phyloP scores from a whole-genome alignment of 2,888 invertebrate species.

The Oscheius sp. region DNA sequence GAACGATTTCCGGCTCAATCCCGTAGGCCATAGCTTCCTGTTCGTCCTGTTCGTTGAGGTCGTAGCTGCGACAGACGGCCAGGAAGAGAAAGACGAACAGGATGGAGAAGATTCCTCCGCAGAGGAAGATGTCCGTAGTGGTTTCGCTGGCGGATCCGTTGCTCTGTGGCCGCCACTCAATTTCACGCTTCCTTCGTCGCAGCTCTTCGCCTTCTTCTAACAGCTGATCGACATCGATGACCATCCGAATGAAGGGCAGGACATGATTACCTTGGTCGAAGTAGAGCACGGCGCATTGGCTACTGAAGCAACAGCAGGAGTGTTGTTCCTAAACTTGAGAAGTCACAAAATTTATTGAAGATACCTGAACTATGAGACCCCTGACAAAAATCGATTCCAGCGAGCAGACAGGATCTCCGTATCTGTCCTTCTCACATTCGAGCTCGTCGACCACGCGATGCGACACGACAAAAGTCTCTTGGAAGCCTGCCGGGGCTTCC shows the following conservation, averaged over 20 bases:
- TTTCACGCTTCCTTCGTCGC: neutral
- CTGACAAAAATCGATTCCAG: conserved; percentile 10
- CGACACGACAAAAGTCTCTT: conserved; percentile 10
- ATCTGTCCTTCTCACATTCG: conserved; percentile 12
- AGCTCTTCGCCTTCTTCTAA: neutral
- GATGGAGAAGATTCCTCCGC: neutral
- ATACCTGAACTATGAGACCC: conserved; percentile 6
- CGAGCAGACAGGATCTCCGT: conserved; percentile 16
- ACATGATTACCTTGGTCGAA: conserved; percentile 6
- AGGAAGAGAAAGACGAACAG: conserved; percentile 5
- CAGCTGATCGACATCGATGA: conserved; percentile 25
- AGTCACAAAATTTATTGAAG: neutral
- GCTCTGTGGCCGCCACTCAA: neutral
- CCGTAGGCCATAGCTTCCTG: conserved; percentile 9
- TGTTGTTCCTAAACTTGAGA: conserved; percentile 5
- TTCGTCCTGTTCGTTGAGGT: neutral
- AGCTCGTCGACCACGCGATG: conserved; percentile 3
- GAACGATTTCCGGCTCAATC: neutral
- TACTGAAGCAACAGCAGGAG: conserved; percentile 19
- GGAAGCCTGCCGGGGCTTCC: conserved; percentile 2
- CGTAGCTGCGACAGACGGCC: neutral
- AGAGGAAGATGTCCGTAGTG: no score
- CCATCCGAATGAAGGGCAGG: conserved; percentile 14
- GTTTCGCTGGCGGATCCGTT: neutral
- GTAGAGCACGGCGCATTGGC: conserved; percentile 26